Evolutionary conservation across 2,797 vertebrate genomes (phyloP).

Genomic region (Aphelocoma californica): DNA sequence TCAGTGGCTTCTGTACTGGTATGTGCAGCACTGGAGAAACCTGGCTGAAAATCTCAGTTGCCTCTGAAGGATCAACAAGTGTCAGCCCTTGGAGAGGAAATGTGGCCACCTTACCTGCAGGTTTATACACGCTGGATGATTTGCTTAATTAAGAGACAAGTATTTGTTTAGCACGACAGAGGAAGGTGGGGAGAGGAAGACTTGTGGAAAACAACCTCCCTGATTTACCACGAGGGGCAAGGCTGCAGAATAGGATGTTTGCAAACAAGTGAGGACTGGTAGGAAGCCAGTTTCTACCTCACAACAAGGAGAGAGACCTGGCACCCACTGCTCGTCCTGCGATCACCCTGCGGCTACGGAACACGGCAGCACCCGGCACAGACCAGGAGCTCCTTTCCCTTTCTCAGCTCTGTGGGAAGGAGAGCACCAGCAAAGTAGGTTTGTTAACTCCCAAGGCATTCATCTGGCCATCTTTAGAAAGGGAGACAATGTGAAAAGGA

Average conservation of each 20-base stretch:
- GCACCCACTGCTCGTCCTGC: not conserved
- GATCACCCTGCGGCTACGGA: fast-evolving
- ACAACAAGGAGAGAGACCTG: not conserved
- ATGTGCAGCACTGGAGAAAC: not conserved
- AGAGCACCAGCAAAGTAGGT: not conserved
- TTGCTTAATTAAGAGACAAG: not conserved
- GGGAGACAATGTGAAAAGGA: not conserved
- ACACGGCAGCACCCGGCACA: fast-evolving
- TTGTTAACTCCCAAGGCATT: not conserved
- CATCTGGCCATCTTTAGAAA: not conserved
- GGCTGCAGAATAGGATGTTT: not conserved
- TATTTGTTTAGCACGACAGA: not conserved
- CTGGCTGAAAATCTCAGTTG: not conserved
- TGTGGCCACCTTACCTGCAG: not conserved
- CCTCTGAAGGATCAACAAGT: not conserved
- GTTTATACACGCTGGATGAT: not conserved
- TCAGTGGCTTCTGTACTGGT: not conserved
- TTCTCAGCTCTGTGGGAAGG: not conserved
- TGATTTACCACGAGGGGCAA: not conserved
- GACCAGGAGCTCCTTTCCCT: not conserved
- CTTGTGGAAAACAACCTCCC: not conserved
- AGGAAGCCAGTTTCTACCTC: not conserved
- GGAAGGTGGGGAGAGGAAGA: not conserved
- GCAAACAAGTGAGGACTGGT: not conserved
- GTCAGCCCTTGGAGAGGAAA: not conserved